Conservation (phyloP, 2,797 vertebrate species). For the Acrossocheilus fasciatus region DNA sequence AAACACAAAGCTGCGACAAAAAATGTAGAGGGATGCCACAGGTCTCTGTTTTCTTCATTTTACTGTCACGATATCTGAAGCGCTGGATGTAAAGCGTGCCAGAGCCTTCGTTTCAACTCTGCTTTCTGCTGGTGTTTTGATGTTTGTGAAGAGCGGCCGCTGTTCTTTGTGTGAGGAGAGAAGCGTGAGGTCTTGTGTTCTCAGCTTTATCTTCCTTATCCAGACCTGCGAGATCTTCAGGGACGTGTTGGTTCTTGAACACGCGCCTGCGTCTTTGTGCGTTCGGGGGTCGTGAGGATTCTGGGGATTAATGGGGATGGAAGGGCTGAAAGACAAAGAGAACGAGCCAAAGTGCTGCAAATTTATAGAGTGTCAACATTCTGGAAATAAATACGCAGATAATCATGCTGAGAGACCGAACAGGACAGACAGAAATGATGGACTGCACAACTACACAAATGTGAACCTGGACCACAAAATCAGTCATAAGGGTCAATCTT, state of each 20-base stretch:
- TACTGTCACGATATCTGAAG: neutral
- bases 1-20: neutral
- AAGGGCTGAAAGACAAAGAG: constrained; percentile 10
- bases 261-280: constrained; percentile 29
- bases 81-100: no score
- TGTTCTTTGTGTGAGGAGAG: constrained; percentile 68
- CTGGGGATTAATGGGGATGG: constrained; percentile 52
- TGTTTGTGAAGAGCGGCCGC: constrained; percentile 12
- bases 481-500: no score
- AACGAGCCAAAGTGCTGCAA: constrained; percentile 22
- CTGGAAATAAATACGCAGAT: neutral
- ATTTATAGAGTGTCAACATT: constrained; percentile 7
- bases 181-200: constrained; percentile 34
- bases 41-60: neutral
- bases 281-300: constrained; percentile 49
- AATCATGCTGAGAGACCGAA: neutral
- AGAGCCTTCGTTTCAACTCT: constrained; percentile 5
- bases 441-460: neutral
- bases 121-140: constrained; percentile 53
- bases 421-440: neutral
- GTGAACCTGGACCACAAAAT: no score
- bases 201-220: constrained; percentile 37
- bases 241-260: constrained; percentile 53
- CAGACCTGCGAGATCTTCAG: constrained; percentile 55
- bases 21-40: neutral